Conservation (phyloP, 2,888 invertebrate genomes). For the Diadegma fenestrale region DNA sequence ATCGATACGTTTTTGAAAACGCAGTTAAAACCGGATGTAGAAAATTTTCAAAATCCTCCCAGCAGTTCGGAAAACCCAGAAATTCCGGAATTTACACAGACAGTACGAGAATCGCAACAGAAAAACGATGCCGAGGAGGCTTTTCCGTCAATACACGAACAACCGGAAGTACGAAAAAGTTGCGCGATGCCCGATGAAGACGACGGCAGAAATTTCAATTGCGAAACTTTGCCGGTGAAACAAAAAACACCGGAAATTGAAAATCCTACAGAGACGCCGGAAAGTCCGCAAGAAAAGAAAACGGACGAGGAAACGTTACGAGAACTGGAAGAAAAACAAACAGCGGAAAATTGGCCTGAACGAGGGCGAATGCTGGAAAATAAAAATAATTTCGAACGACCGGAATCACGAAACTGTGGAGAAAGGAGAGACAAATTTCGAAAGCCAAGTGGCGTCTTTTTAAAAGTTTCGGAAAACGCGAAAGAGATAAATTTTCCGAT, state of each 20-base stretch:
- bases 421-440: not conserved
- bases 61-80: not conserved
- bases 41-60: not conserved
- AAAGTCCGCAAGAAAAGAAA: not conserved
- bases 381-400: not conserved
- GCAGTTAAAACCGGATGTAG: not conserved
- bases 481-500: not conserved
- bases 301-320: not conserved
- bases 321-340: not conserved
- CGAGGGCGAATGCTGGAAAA: not conserved
- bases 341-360: not conserved
- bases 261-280: not conserved
- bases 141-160: not conserved
- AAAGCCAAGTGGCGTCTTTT: not conserved
- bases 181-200: not conserved
- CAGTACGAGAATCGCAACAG: not conserved
- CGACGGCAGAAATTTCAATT: not conserved
- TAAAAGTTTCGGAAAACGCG: constrained; percentile 3
- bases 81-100: not conserved
- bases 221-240: not conserved
- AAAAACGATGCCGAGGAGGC: not conserved
- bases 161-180: not conserved
- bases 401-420: not conserved
- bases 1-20: not conserved
- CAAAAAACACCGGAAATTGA: not conserved